Evolutionary conservation across 2,888 invertebrate species (phyloP).

Genomic region (Chelonus formosanus): DNA sequence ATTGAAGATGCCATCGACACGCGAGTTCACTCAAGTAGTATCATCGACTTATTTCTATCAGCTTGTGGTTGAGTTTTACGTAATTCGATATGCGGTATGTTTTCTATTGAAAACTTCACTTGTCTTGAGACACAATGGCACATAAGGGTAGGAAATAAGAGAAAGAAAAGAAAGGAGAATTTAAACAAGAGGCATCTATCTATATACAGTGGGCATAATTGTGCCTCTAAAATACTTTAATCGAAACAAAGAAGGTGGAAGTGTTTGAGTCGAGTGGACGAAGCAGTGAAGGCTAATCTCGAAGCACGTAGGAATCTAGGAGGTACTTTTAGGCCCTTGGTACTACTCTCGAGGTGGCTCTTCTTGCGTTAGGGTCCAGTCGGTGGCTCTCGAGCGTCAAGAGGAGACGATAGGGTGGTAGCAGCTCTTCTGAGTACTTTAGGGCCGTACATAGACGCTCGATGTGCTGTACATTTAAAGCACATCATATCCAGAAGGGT

Average conservation of each 20-base stretch:
- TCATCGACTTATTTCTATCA: no score
- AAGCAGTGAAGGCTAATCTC: slow-evolving; percentile 39
- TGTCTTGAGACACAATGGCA: no score
- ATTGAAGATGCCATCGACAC: slow-evolving; percentile 41
- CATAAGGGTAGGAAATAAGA: no score
- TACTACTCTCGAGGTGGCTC: slow-evolving; percentile 5
- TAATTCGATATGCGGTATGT: no score
- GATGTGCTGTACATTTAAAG: slow-evolving; percentile 23
- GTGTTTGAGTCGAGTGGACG: slow-evolving; percentile 28
- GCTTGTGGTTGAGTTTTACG: no score
- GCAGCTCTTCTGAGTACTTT: slow-evolving; percentile 7
- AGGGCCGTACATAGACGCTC: slow-evolving; percentile 9
- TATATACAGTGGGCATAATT: no score
- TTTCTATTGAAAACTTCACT: no score
- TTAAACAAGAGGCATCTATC: no score
- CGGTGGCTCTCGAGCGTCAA: slow-evolving; percentile 18
- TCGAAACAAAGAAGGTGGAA: no score
- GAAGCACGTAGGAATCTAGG: slow-evolving; percentile 15
- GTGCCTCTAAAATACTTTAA: no score
- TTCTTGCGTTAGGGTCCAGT: slow-evolving; percentile 15
- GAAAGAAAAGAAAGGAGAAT: no score
- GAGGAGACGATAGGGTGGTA: slow-evolving; percentile 11
- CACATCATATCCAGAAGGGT: slow-evolving; percentile 17
- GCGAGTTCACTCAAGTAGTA: slow-evolving; percentile 29
- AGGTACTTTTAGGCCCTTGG: slow-evolving; percentile 10